A percentile compares a stretch with the other conserved stretches of the same genome.
Evolutionary conservation across 2,113 vertebrate species (phyloP).

Genomic region (Grantiella picta): DNA sequence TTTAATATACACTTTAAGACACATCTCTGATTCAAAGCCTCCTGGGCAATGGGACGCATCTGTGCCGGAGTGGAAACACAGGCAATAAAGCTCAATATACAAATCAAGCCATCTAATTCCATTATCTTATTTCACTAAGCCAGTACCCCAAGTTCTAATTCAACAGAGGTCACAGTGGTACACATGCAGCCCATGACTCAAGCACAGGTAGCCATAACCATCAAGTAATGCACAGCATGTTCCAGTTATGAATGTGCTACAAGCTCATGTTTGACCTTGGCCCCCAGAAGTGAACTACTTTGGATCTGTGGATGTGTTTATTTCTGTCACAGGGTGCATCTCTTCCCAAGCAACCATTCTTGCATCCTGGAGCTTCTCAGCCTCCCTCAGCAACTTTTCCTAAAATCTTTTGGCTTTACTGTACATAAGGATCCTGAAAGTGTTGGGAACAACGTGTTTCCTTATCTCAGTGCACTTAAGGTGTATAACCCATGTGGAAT

Average conservation of each 20-base stretch:
- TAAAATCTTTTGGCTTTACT: background rate
- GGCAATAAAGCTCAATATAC: background rate
- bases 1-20: fast-evolving
- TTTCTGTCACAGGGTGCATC: background rate
- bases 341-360: background rate
- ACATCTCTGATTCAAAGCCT: background rate
- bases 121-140: background rate
- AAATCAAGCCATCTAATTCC: background rate
- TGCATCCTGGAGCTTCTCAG: background rate
- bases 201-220: background rate
- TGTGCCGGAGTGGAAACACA: background rate
- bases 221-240: background rate
- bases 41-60: fast-evolving
- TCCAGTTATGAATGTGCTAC: background rate
- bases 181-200: background rate
- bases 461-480: background rate
- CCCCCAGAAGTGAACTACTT: background rate
- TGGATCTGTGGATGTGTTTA: background rate
- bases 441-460: background rate
- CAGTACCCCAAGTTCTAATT: background rate
- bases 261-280: background rate
- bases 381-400: background rate
- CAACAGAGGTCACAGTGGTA: background rate
- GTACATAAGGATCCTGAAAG: background rate
- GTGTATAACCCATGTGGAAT: background rate